Percentiles rank a stretch among this genome's conserved stretches.
phyloP scores from a whole-genome alignment of 2,888 invertebrate species.

The Dasypolia templi region DNA sequence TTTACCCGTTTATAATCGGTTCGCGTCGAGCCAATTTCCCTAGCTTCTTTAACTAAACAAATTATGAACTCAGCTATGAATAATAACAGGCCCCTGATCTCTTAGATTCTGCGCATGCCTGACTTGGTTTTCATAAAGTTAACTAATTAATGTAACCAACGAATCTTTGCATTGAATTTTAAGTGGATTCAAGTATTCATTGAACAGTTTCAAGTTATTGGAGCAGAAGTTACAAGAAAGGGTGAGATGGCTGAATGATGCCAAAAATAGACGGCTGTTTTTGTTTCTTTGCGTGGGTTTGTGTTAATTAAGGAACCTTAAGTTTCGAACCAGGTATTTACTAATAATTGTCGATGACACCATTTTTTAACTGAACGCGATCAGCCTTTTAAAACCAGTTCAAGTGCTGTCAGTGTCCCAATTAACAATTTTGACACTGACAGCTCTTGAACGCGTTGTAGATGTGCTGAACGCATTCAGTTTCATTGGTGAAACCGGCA shows the following conservation, averaged over 20 bases:
- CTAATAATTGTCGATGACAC: too few species aligned
- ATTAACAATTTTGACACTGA: too few species aligned
- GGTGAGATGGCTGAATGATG: not conserved
- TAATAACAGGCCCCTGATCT: slow-evolving; percentile 34
- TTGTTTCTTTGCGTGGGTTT: not conserved
- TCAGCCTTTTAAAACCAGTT: too few species aligned
- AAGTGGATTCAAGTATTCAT: slow-evolving; percentile 55
- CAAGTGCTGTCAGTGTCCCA: too few species aligned
- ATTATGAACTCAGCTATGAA: slow-evolving; percentile 50
- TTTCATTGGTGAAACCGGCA: too few species aligned
- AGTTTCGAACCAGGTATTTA: not conserved
- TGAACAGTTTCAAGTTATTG: slow-evolving; percentile 41
- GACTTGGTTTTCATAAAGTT: slow-evolving; percentile 44
- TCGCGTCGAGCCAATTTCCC: slow-evolving; percentile 38
- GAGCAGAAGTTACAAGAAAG: slow-evolving; percentile 16
- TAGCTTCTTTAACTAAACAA: slow-evolving; percentile 40
- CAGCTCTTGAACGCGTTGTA: too few species aligned
- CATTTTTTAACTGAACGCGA: too few species aligned
- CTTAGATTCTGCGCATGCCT: slow-evolving; percentile 34
- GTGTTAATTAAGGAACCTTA: not conserved
- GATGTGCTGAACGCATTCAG: too few species aligned
- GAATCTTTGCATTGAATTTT: slow-evolving; percentile 56
- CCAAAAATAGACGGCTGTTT: not conserved
- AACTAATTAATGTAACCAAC: slow-evolving; percentile 48
- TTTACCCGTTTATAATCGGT: slow-evolving; percentile 48